Percentiles rank a stretch among this genome's conserved stretches.
Evolutionary conservation across 2,888 invertebrate species (phyloP).

Genomic region (Melangyna quadrimaculata): DNA sequence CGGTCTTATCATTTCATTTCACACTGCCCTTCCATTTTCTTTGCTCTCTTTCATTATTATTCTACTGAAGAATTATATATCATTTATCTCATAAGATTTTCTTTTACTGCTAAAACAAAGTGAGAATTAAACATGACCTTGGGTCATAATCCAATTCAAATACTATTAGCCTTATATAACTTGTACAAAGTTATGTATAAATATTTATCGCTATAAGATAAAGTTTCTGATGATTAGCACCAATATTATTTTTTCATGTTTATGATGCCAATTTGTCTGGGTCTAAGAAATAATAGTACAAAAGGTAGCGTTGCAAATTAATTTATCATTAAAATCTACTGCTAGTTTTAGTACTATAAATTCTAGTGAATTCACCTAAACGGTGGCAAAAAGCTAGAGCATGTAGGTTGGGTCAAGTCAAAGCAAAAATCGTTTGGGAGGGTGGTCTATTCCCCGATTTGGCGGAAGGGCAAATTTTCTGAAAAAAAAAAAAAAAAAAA

Average conservation of each 20-base stretch:
- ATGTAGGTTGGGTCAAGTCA: too few species aligned
- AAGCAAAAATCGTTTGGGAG: too few species aligned
- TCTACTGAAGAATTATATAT: not conserved
- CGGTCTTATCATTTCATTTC: too few species aligned
- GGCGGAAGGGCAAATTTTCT: too few species aligned
- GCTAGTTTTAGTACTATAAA: not conserved
- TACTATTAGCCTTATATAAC: not conserved
- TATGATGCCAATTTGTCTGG: slow-evolving; percentile 13
- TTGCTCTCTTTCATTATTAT: not conserved
- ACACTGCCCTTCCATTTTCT: not conserved
- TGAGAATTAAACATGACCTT: slow-evolving; percentile 1
- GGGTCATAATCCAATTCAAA: not conserved
- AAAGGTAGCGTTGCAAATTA: too few species aligned
- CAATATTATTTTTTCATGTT: slow-evolving; percentile 7
- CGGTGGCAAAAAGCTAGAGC: too few species aligned
- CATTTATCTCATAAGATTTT: not conserved
- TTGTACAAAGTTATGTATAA: not conserved
- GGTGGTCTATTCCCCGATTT: too few species aligned
- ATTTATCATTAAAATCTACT: too few species aligned
- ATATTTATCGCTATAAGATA: not conserved
- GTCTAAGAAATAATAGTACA: not conserved
- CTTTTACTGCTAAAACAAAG: not conserved
- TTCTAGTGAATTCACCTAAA: too few species aligned
- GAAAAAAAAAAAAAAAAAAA: too few species aligned
- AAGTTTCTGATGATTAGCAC: slow-evolving; percentile 1